phyloP scores from a whole-genome alignment of 1,140 invertebrate species.

The Dinoponera quadriceps region DNA sequence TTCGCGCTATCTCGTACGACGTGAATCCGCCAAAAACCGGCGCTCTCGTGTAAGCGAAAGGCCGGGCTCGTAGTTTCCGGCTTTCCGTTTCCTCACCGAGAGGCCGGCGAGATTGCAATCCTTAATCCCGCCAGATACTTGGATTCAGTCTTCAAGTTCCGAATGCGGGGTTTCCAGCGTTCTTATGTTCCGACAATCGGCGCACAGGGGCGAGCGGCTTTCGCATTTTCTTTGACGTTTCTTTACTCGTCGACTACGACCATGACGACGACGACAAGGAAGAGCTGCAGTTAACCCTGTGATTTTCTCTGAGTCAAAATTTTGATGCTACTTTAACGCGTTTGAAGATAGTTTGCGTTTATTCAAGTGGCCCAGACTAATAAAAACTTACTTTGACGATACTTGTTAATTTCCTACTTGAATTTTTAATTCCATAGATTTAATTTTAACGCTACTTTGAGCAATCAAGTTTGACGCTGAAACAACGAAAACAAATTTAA shows the following conservation, averaged over 20 bases:
- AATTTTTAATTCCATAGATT: too few species aligned
- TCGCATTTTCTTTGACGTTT: slow-evolving; percentile 44
- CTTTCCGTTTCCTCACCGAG: slow-evolving; percentile 14
- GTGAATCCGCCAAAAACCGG: slow-evolving; percentile 27
- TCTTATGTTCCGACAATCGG: background rate
- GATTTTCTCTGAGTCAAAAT: too few species aligned
- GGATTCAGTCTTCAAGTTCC: slow-evolving; percentile 10
- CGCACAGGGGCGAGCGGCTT: background rate
- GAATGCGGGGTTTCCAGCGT: background rate
- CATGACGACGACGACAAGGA: too few species aligned
- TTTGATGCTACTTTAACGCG: too few species aligned
- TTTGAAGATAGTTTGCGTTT: too few species aligned
- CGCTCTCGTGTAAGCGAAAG: slow-evolving; percentile 24
- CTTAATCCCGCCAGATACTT: slow-evolving; percentile 35
- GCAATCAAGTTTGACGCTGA: too few species aligned
- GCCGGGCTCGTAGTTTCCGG: background rate
- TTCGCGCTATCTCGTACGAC: slow-evolving; percentile 24
- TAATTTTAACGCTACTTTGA: too few species aligned
- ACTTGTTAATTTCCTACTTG: too few species aligned
- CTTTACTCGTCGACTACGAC: background rate
- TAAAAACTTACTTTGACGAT: too few species aligned
- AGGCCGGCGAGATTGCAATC: slow-evolving; percentile 25
- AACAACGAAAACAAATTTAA: too few species aligned
- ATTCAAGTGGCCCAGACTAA: too few species aligned
- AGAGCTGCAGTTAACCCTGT: background rate